A percentile compares a stretch with the other conserved stretches of the same genome.
Evolutionary conservation across 2,888 invertebrate genomes (phyloP).

Genomic region (Masnerella sp.): DNA sequence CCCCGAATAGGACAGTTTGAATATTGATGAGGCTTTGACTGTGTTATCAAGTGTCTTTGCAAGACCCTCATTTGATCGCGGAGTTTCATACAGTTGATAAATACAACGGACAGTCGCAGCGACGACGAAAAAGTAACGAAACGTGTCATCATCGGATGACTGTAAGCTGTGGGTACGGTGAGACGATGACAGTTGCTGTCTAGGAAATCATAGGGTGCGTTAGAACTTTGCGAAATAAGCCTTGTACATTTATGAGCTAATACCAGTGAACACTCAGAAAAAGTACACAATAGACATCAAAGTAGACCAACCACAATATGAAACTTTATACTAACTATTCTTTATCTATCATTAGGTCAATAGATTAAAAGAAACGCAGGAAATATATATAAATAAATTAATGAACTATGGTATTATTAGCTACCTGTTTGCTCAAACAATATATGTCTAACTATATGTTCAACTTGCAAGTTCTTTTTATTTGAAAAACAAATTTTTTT

Average conservation of each 20-base stretch:
- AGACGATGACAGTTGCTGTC: conserved; percentile 54
- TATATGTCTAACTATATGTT: no score
- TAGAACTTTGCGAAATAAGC: conserved; percentile 50
- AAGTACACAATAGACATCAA: conserved; percentile 48
- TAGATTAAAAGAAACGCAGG: conserved; percentile 41
- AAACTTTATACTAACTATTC: conserved; percentile 34
- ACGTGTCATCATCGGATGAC: conserved; percentile 54
- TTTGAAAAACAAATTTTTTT: conserved; percentile 52
- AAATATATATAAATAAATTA: not conserved
- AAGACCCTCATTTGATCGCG: conserved; percentile 48
- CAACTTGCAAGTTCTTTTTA: no score
- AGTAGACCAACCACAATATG: conserved; percentile 52
- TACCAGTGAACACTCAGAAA: conserved; percentile 42
- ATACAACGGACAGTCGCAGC: conserved; percentile 38
- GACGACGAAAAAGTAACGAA: conserved; percentile 39
- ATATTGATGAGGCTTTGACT: conserved; percentile 53
- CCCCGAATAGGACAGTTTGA: conserved; percentile 41
- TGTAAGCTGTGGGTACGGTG: conserved; percentile 33
- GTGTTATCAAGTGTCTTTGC: conserved; percentile 46
- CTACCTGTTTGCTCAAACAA: no score
- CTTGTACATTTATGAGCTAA: conserved; percentile 40
- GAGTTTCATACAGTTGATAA: conserved; percentile 44
- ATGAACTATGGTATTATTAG: not conserved
- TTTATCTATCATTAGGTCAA: conserved; percentile 44
- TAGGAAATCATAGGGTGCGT: conserved; percentile 52